Base-by-base conservation (phyloP, 2,888 invertebrate genomes). In the Agrilus cyanescens region DNA sequence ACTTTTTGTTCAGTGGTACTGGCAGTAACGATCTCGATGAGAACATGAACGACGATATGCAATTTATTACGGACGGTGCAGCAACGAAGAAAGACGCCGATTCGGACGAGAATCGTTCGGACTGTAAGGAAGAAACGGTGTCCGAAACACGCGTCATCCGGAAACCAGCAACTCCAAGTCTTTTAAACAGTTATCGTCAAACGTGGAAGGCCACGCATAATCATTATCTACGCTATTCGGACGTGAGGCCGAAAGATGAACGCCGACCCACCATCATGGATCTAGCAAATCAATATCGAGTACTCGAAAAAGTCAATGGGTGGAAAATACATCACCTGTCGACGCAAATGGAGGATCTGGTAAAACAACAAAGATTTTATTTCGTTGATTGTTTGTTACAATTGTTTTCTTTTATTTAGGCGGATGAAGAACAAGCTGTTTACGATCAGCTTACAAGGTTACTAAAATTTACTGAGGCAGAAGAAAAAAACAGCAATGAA, bases 321-420 rank as follows among this genome's bases (percentile, higher is more conserved):
- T 95, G 95, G 95, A 95, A 94, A 70, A 77, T 95, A 46, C 82
- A 87, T 70, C 91, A 93, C 63, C 75, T 95, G 53, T 85, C 85
- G 32, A 82, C 89, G 34, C 93, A 94, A 71, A 85, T 95, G 82
- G 89, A 93, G 58, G 89, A 93, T 65, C 70, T 94, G 75, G 91
- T 90, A 69, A 63, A 68, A 53, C 8, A n/a, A 13, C 7, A 38
- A 20, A 20, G n/a, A 13, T 30, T 31, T 29, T 38, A 12, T 6
- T 38, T 38, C n/a, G n/a, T 12, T 42, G 31, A 25, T 20, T 2
- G 14, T 43, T 43, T n/a, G 18, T 8, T 16, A 12, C 38, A 39
- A 38, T 42, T 32, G 25, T 40, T 20, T 44, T 40, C 43, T 41
- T 40, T 39, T 15, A 58, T 58, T 25, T 45, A 74, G 73, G 72